Percentiles rank a stretch among this genome's conserved stretches.
These are phyloP conservation scores for Psittacara wagleri DNA, from an alignment of 2,113 vertebrate species.

Conservation along the genomic window DNA sequence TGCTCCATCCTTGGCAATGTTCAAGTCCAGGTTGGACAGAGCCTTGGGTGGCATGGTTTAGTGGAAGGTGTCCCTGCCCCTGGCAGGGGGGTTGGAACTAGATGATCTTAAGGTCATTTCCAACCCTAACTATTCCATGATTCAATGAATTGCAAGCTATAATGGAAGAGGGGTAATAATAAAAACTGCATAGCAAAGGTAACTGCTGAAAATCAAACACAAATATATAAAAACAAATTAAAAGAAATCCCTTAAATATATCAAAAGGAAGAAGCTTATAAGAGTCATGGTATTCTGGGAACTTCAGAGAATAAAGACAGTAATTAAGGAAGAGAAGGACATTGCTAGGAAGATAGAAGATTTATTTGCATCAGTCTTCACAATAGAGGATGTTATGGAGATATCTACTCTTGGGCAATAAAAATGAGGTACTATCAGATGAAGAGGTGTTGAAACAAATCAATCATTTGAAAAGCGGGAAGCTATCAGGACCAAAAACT, in stretches of 20 bases:
- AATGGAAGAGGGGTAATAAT: neutral
- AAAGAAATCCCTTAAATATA: neutral
- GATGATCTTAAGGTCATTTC: too few relatives aligned
- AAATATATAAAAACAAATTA: neutral
- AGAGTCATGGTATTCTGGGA: neutral
- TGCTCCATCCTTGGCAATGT: too few relatives aligned
- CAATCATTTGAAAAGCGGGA: slow-evolving; percentile 53
- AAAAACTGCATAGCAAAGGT: neutral
- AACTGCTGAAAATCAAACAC: neutral
- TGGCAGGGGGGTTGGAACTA: too few relatives aligned
- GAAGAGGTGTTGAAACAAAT: slow-evolving; percentile 49
- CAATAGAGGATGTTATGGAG: slow-evolving; percentile 10
- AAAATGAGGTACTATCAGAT: slow-evolving; percentile 52
- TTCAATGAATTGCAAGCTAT: neutral
- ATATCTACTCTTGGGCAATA: slow-evolving; percentile 37
- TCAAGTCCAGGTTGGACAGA: too few relatives aligned
- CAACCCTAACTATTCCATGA: too few relatives aligned
- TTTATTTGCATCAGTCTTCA: slow-evolving; percentile 42
- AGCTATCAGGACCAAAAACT: neutral
- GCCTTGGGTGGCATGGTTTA: too few relatives aligned
- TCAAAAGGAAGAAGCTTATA: neutral
- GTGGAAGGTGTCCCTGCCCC: too few relatives aligned
- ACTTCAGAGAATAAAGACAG: neutral
- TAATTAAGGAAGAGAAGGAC: slow-evolving; percentile 27
- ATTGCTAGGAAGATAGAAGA: neutral